phyloP scores from a whole-genome alignment of 2,113 vertebrate species.

The Cnemophilus loriae region DNA sequence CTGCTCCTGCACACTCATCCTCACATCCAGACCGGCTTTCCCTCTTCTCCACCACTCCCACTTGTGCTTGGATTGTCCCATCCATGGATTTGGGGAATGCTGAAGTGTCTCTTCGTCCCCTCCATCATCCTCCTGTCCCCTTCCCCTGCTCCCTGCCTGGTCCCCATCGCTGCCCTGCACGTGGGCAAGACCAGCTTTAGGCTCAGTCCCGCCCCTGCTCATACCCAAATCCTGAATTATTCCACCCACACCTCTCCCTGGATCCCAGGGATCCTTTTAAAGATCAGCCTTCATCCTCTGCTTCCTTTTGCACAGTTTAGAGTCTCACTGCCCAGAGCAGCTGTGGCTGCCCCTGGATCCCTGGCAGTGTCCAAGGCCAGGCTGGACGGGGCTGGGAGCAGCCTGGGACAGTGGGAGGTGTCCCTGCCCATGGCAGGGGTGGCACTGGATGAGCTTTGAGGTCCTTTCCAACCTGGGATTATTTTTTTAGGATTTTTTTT shows the following conservation, averaged over 20 bases:
- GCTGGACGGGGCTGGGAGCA: neutral
- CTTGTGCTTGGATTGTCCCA: neutral
- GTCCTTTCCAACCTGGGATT: neutral
- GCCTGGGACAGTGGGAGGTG: neutral
- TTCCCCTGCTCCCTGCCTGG: neutral
- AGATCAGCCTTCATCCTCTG: neutral
- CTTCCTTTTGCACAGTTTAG: neutral
- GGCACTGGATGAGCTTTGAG: accelerated
- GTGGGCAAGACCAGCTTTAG: neutral
- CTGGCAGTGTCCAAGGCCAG: neutral
- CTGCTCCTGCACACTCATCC: neutral
- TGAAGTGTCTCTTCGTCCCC: neutral
- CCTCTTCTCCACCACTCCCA: neutral
- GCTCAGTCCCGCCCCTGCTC: neutral
- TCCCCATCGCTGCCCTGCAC: neutral
- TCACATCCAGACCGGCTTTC: accelerated
- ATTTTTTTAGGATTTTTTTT: neutral
- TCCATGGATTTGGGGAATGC: accelerated
- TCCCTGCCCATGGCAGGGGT: neutral
- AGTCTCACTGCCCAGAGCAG: neutral
- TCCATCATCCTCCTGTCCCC: neutral
- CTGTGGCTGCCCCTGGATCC: neutral
- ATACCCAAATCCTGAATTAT: neutral
- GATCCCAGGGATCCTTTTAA: neutral
- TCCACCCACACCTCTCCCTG: neutral